Conservation (phyloP, 1,140 invertebrate genomes). For the Conus betulinus region DNA sequence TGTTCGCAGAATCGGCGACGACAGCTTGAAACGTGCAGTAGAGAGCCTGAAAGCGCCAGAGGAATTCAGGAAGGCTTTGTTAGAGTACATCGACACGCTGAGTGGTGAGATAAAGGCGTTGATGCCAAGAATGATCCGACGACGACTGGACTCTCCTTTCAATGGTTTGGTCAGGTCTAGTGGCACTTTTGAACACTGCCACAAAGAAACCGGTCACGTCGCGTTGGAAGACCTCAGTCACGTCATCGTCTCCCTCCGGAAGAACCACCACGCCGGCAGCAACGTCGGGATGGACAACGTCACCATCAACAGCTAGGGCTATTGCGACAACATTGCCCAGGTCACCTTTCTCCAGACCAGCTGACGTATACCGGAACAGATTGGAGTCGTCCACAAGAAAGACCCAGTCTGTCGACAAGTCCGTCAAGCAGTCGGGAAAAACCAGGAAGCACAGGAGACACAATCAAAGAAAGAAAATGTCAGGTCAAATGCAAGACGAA, state of each 20-base stretch:
- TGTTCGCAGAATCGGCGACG: not conserved
- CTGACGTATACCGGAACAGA: not conserved
- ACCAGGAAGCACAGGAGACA: no score
- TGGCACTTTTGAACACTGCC: not conserved
- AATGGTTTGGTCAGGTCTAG: not conserved
- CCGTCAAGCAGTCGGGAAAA: not conserved
- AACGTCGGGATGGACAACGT: not conserved
- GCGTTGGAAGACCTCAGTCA: not conserved
- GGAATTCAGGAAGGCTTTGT: not conserved
- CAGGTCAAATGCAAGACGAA: not conserved
- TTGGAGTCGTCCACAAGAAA: not conserved
- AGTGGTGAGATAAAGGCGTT: not conserved
- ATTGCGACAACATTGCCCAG: not conserved
- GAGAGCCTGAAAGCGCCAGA: not conserved
- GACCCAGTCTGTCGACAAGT: not conserved
- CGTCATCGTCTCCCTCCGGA: not conserved
- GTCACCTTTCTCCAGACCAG: not conserved
- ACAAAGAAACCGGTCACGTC: not conserved
- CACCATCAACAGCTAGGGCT: not conserved
- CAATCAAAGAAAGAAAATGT: no score
- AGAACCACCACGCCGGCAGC: not conserved
- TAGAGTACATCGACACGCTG: not conserved
- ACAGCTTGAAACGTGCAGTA: not conserved
- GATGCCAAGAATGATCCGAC: not conserved
- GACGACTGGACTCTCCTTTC: not conserved